Evolutionary conservation across 2,888 invertebrate species (phyloP).

Genomic region (Drosophila stalkeri): DNA sequence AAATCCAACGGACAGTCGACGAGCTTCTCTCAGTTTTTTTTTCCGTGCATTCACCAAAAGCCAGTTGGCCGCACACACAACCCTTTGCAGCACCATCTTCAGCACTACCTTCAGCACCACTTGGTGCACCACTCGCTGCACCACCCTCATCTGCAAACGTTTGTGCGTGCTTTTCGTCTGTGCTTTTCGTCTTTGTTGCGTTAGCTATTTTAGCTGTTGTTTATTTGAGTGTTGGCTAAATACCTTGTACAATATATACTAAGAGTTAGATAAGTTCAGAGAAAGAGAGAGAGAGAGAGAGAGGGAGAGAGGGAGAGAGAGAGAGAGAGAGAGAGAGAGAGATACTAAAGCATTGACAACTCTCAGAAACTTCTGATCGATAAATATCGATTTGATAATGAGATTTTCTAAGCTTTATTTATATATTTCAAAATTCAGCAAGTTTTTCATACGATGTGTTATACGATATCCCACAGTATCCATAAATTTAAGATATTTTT

Average conservation of each 20-base stretch:
- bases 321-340: too few species aligned
- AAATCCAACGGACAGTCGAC: slow-evolving; percentile 30
- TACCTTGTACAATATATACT: background rate
- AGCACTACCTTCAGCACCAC: background rate
- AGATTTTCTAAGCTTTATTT: too few species aligned
- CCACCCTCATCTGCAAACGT: background rate
- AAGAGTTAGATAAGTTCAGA: too few species aligned
- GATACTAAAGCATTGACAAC: too few species aligned
- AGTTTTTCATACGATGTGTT: too few species aligned
- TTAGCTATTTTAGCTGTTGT: slow-evolving; percentile 16
- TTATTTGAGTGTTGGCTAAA: slow-evolving; percentile 7
- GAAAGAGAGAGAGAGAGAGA: too few species aligned
- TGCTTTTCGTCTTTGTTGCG: slow-evolving; percentile 33
- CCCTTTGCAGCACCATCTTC: background rate
- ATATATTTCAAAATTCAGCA: too few species aligned
- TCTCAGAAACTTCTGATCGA: too few species aligned
- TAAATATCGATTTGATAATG: too few species aligned
- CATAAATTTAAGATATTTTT: too few species aligned
- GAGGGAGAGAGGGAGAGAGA: too few species aligned
- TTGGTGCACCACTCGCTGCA: background rate
- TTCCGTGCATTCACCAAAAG: slow-evolving; percentile 26
- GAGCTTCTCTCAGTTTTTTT: background rate
- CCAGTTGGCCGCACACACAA: slow-evolving; percentile 6
- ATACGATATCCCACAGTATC: too few species aligned
- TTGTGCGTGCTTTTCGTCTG: slow-evolving; percentile 40